A percentile compares a stretch with the other conserved stretches of the same genome.
phyloP scores from a whole-genome alignment of 2,113 vertebrate species.

The Pogonocichla stellata region DNA sequence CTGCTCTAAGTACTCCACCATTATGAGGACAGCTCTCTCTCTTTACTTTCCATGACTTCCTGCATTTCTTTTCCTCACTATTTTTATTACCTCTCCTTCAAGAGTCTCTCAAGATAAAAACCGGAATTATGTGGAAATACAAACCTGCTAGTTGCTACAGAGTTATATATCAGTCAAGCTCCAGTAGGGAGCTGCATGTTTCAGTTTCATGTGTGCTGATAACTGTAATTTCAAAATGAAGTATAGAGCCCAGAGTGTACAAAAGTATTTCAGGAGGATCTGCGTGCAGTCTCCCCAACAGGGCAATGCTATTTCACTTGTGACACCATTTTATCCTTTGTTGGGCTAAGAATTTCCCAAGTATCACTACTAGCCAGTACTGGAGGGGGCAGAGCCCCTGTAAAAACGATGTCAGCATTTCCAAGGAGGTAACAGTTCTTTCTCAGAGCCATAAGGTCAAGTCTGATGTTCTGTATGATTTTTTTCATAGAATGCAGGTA shows the following conservation, averaged over 20 bases:
- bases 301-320: background rate
- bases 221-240: background rate
- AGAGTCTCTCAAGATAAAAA: background rate
- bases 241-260: too few relatives aligned
- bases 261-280: background rate
- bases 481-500: background rate
- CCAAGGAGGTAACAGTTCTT: background rate
- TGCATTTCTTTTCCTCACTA: background rate
- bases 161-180: background rate
- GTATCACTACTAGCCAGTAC: background rate
- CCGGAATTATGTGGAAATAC: background rate
- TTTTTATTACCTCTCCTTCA: background rate
- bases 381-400: background rate
- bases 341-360: background rate
- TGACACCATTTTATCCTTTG: background rate
- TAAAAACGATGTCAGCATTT: background rate
- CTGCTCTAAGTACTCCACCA: background rate
- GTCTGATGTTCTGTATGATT: background rate
- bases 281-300: fast-evolving
- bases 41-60: background rate
- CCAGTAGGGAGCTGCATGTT: background rate
- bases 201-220: background rate
- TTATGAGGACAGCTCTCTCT: background rate
- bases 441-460: background rate
- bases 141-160: background rate